Evolutionary conservation across 2,113 vertebrate species (phyloP).

Genomic region (Pampusana beccarii): DNA sequence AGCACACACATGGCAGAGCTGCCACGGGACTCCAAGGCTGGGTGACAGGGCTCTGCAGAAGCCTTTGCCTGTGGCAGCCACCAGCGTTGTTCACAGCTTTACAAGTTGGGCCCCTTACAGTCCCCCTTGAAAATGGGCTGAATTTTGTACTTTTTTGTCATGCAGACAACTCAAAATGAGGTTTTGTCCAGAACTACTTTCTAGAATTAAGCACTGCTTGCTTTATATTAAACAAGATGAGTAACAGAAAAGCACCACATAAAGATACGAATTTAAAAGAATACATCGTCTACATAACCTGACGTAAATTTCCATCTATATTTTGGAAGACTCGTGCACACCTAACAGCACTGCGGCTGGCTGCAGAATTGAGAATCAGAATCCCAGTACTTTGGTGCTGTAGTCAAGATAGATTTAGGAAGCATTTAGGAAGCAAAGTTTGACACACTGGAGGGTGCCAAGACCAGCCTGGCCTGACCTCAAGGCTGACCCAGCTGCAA

Average conservation of each 20-base stretch:
- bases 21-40: rapidly evolving
- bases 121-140: neutral
- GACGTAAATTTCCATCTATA: neutral
- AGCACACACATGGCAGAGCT: rapidly evolving
- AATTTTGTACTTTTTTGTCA: neutral
- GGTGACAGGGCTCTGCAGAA: neutral
- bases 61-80: neutral
- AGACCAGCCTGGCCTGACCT: neutral
- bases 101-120: rapidly evolving
- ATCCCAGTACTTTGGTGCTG: neutral
- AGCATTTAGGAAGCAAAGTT: neutral
- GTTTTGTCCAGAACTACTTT: neutral
- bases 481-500: neutral
- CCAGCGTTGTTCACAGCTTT: rapidly evolving
- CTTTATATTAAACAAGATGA: neutral
- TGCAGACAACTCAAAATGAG: rapidly evolving
- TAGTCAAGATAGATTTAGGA: neutral
- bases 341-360: too few species aligned
- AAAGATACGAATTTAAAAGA: neutral
- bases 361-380: neutral
- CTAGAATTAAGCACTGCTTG: neutral
- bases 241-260: neutral
- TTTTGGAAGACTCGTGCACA: neutral
- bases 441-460: neutral
- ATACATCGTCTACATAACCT: neutral